A percentile compares a stretch with the other conserved stretches of the same genome.
Conservation (phyloP, 1,140 invertebrate genomes). For the Harlomillsia oculata region DNA sequence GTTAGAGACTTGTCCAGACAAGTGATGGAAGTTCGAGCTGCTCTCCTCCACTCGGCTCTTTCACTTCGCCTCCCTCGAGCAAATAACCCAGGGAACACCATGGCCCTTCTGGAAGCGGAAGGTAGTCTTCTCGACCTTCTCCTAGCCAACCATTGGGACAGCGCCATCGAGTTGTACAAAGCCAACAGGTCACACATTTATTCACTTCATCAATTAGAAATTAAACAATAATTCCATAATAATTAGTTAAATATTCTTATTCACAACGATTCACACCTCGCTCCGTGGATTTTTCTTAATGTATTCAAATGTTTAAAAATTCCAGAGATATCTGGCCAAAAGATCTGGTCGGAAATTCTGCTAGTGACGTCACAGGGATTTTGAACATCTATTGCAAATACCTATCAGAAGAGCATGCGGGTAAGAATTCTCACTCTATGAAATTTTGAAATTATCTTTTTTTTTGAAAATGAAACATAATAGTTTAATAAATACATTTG, state of each 20-base stretch:
- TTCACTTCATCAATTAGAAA: not conserved
- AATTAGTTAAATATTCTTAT: not conserved
- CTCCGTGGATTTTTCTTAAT: no score
- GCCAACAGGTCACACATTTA: constrained; percentile 4
- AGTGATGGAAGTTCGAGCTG: constrained; percentile 9
- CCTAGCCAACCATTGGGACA: constrained; percentile 7
- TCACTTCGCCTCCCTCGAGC: no score
- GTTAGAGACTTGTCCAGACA: constrained; percentile 10
- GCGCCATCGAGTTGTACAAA: constrained; percentile 8
- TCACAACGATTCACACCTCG: no score
- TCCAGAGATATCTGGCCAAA: not conserved
- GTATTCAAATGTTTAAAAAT: not conserved
- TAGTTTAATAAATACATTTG: not conserved
- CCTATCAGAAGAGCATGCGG: constrained; percentile 55
- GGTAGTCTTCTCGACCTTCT: constrained; percentile 4
- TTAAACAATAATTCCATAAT: not conserved
- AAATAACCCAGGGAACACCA: not conserved
- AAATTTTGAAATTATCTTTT: constrained; percentile 2
- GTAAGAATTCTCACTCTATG: constrained; percentile 40
- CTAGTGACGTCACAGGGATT: constrained; percentile 54
- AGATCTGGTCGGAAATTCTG: constrained; percentile 2
- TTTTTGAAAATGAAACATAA: not conserved
- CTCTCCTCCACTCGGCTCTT: not conserved
- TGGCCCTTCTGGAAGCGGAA: constrained; percentile 6
- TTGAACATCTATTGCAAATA: constrained; percentile 61